A percentile compares a stretch with the other conserved stretches of the same genome.
These are phyloP conservation scores for Paradoxurus hermaphroditus DNA, from an alignment of 2,113 vertebrate genomes.

Conservation along the genomic window DNA sequence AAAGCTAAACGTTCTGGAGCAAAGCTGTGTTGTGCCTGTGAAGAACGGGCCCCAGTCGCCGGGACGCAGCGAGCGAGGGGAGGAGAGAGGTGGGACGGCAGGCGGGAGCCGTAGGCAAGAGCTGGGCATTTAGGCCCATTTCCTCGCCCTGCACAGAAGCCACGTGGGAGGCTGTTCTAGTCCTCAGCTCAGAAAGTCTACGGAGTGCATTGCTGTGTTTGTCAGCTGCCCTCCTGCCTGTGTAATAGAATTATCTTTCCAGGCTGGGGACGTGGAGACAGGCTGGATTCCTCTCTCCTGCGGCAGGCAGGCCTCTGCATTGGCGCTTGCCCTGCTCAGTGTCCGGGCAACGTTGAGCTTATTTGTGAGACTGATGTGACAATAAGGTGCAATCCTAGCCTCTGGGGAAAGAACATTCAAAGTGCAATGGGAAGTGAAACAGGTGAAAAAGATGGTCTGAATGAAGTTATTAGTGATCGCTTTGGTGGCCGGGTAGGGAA, in stretches of 20 bases:
- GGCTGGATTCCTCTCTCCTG: slow-evolving; percentile 39
- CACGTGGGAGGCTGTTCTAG: slow-evolving; percentile 74
- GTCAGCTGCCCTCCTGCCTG: slow-evolving; percentile 51
- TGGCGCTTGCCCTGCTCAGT: slow-evolving; percentile 73
- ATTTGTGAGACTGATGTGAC: slow-evolving; percentile 73
- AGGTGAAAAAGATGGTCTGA: neutral
- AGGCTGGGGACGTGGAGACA: neutral
- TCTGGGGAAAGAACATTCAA: neutral
- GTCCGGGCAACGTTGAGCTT: slow-evolving; percentile 73
- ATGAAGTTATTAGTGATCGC: neutral
- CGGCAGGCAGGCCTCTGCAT: slow-evolving; percentile 68
- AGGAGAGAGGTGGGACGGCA: neutral
- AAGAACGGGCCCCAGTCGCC: neutral
- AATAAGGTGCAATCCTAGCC: slow-evolving; percentile 72
- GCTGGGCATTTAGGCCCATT: slow-evolving; percentile 28
- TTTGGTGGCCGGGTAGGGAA: neutral
- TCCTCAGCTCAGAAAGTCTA: slow-evolving; percentile 51
- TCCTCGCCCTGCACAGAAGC: slow-evolving; percentile 65
- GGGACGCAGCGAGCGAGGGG: neutral
- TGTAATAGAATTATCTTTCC: slow-evolving; percentile 71
- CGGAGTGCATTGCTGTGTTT: slow-evolving; percentile 43
- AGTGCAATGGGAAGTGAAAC: neutral
- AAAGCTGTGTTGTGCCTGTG: neutral
- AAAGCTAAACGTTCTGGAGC: neutral
- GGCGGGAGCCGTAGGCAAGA: neutral